Base-by-base conservation (phyloP, 2,113 vertebrate genomes). In the Strigops habroptila region DNA sequence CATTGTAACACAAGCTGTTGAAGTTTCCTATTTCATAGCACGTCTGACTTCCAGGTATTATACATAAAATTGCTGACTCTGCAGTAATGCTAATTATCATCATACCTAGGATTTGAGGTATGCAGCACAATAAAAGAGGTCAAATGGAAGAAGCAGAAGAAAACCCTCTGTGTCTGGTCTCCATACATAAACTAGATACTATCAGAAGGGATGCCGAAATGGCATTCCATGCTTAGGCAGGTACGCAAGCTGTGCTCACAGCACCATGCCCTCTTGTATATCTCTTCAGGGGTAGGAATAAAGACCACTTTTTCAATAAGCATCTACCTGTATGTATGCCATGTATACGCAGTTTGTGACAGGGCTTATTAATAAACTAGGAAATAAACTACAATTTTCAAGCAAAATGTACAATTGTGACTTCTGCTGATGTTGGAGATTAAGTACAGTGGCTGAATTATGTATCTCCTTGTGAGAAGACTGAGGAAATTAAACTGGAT, bases 11-110 rank as follows among this genome's bases (percentile, higher is more conserved):
- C n/a, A 86, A 82, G 63, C 71, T 75, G 64, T 93, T 83, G 28
- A 91, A 37, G 74, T 84, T 96, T 97, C 92, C 90, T 91, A 96
- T 86, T 91, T 69, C 64, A 37, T 70, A 81, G 57, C 70, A 82
- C 1, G 28, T 85, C 92, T 82, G 81, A 86, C 64, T 96, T 96
- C 95, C 95, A 94, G 88, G 89, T 93, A 95, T 97, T 96, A 85
- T 96, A 67, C 52, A 21, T 69, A 35, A 70, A 75, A 69, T 37
- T 78, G 87, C 96, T 95, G 90, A 90, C 63, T 96, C 55, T 63
- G 84, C 91, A 86, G 69, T 88, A 82, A 75, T 39, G n/a, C 74
- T 91, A 59, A 87, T 89, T 89, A 43, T 63, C 62, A 52, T 82
- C 86, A 65, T 51, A 85, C 71, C 82, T 91, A 91, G 90, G 43